A percentile compares a stretch with the other conserved stretches of the same genome.
Evolutionary conservation across 2,888 invertebrate species (phyloP).

Genomic region (Mesoligia furuncula): DNA sequence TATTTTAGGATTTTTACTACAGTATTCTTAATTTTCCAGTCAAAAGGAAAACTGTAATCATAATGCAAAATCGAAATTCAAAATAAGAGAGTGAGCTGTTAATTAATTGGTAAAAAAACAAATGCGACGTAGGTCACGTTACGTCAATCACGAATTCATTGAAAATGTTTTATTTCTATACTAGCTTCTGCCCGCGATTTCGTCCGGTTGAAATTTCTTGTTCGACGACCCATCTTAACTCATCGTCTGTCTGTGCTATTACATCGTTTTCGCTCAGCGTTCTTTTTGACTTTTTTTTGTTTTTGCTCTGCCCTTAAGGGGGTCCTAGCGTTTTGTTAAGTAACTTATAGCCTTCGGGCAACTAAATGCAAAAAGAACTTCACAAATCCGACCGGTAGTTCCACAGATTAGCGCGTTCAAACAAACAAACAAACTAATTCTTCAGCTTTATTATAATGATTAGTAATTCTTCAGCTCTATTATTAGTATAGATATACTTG

Average conservation of each 20-base stretch:
- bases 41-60: conserved; percentile 8
- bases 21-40: too few relatives aligned
- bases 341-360: background rate
- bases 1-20: background rate
- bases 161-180: conserved; percentile 6
- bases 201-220: background rate
- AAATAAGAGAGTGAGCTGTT: background rate
- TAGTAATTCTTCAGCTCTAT: background rate
- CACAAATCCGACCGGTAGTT: background rate
- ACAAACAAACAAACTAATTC: background rate
- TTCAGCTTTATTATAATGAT: background rate
- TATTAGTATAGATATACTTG: background rate
- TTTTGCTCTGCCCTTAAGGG: too few relatives aligned
- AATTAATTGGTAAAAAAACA: background rate
- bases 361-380: background rate
- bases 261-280: too few relatives aligned
- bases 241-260: too few relatives aligned
- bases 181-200: background rate
- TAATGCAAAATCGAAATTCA: conserved; percentile 9
- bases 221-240: background rate
- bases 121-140: background rate
- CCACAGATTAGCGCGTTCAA: background rate
- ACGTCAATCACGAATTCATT: conserved; percentile 31
- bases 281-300: too few relatives aligned
- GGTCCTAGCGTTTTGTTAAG: too few relatives aligned